Conservation (phyloP, 2,113 vertebrate genomes). For the Coregonus clupeaformis region DNA sequence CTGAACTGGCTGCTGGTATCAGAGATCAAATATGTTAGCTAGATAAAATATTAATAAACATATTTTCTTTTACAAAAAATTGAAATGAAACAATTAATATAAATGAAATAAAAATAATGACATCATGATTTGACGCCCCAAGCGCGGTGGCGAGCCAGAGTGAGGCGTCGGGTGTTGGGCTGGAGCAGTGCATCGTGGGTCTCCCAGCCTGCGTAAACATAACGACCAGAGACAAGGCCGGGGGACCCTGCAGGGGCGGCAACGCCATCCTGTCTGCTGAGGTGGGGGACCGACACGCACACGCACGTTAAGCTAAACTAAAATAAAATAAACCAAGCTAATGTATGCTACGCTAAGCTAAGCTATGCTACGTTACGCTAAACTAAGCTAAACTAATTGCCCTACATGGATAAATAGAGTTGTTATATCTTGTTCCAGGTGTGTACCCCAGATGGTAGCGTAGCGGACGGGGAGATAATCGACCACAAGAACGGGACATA, state of each 20-base stretch:
- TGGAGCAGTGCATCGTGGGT: conserved; percentile 90
- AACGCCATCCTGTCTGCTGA: conserved; percentile 93
- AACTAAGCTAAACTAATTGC: too few relatives aligned
- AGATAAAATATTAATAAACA: too few relatives aligned
- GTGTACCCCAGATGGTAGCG: conserved; percentile 92
- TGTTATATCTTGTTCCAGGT: conserved; percentile 55
- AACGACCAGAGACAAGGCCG: conserved; percentile 95
- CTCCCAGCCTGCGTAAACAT: conserved; percentile 91
- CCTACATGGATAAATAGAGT: not conserved
- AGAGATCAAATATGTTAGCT: not conserved
- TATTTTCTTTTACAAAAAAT: too few relatives aligned
- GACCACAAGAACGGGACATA: conserved; percentile 98
- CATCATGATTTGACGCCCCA: not conserved
- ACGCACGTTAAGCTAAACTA: too few relatives aligned
- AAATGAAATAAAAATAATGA: too few relatives aligned
- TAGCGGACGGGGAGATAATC: conserved; percentile 91
- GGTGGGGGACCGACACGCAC: conserved; percentile 38
- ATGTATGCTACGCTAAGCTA: too few relatives aligned
- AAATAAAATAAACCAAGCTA: too few relatives aligned
- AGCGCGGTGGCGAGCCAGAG: conserved; percentile 96
- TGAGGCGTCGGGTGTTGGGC: conserved; percentile 88
- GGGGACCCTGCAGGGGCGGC: conserved; percentile 91
- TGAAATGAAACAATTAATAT: not conserved
- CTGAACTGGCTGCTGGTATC: too few relatives aligned
- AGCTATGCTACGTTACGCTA: too few relatives aligned